These are phyloP conservation scores for Tamias sibiricus DNA, from an alignment of 2,113 vertebrate species.

Conservation along the genomic window DNA sequence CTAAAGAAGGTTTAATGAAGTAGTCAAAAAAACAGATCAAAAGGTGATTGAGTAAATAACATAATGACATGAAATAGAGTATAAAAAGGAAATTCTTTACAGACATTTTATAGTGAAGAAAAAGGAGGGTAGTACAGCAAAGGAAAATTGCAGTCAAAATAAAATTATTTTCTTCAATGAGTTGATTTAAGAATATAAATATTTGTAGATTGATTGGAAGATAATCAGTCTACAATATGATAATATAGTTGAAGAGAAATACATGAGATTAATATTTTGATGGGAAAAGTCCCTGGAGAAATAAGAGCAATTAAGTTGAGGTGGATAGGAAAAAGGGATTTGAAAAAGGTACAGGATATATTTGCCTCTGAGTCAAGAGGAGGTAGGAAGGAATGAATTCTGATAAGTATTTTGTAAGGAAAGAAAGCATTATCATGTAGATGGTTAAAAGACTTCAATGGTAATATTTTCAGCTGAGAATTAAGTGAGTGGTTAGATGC, in stretches of 20 bases:
- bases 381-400: background rate
- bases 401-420: background rate
- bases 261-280: background rate
- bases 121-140: background rate
- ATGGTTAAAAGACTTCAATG: background rate
- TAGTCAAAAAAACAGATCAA: background rate
- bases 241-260: background rate
- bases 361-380: background rate
- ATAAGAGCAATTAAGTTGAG: background rate
- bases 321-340: background rate
- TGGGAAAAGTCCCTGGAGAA: background rate
- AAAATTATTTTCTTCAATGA: background rate
- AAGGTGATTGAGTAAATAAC: background rate
- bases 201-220: background rate
- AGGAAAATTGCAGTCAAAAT: background rate
- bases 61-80: background rate
- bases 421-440: background rate
- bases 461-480: background rate
- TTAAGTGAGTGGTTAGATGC: background rate
- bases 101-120: background rate
- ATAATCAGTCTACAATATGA: background rate
- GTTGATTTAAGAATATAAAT: background rate
- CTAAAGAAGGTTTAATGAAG: background rate
- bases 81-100: background rate
- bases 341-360: background rate